Evolutionary conservation across 2,113 vertebrate species (phyloP).

Genomic region (Salvelinus namaycush): DNA sequence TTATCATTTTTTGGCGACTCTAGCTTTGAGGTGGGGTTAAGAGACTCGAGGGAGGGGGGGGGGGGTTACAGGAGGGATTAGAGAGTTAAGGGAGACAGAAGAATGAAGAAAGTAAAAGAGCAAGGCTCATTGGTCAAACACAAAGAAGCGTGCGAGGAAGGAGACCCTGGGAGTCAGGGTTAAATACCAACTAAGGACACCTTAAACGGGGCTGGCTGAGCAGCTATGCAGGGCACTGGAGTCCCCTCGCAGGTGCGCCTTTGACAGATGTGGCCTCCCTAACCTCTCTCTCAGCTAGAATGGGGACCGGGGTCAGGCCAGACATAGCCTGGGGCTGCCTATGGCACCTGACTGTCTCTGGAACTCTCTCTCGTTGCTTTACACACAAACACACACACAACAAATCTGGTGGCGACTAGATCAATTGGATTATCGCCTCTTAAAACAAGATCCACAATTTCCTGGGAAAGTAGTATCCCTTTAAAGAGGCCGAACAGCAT

Average conservation of each 20-base stretch:
- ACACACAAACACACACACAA: conserved; percentile 33
- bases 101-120: conserved; percentile 67
- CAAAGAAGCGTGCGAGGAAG: conserved; percentile 65
- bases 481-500: conserved; percentile 43
- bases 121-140: conserved; percentile 78
- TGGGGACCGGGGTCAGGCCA: conserved; percentile 52
- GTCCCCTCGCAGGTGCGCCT: conserved; percentile 77
- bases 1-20: conserved; percentile 18
- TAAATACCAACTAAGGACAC: conserved; percentile 79
- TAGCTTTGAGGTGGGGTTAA: conserved; percentile 55
- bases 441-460: conserved; percentile 73
- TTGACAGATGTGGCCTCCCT: conserved; percentile 70
- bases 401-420: conserved; percentile 71
- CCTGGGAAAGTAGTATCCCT: conserved; percentile 63
- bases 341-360: conserved; percentile 50
- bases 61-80: conserved; percentile 67
- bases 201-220: conserved; percentile 73
- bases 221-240: conserved; percentile 61
- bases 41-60: conserved; percentile 40
- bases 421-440: conserved; percentile 78
- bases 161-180: conserved; percentile 72
- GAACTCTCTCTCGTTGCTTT: neutral
- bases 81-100: conserved; percentile 68
- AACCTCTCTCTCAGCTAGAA: conserved; percentile 63
- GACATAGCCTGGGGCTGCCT: conserved; percentile 38